Base-by-base conservation (phyloP, 2,888 invertebrate genomes). In the Meteorus colon region DNA sequence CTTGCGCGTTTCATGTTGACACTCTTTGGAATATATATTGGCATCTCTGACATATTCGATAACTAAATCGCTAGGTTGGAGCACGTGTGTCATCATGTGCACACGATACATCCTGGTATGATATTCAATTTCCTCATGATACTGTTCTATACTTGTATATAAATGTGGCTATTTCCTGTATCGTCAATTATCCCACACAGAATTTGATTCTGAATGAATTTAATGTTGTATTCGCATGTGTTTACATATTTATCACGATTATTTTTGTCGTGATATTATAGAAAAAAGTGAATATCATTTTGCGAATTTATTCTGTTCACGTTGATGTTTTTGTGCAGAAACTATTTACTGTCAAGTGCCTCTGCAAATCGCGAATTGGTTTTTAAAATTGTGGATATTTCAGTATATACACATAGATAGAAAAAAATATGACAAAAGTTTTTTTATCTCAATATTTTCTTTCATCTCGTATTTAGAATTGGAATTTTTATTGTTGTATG, bases 81-180 rank as follows among this genome's bases (percentile, higher is more conserved):
- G 41, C 59, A 59, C 29, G 60, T 41, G 70, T 70, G 14, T 69
- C 29, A 55, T 69, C 19, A 55, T 10, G 19, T 69, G 24, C 19
- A 65, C 37, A 34, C 51, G 59, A 69, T 69, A 69, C 24, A 55
- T 62, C 14, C n/a, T 62, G 10, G 0, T 72, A 48, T 41, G 31
- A 63, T 72, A 72, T 62, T 65, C 72, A 63, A 73, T 73, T 73
- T 73, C 73, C 65, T 55, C 55, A 24, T 55, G 31, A 48, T 48
- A 41, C 70, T 16, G 37, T 69, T 34, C 34, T 59, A 8, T 19
- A 69, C 6, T 34, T 59, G 12, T 8, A 41, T 41, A 41, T 12
- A 10, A 41, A 41, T 41, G 12, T 34, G 4, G 34, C 41, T 41
- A 12, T 41, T 41, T 8, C 41, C 41, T 34, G 5, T 34, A 41